Evolutionary conservation across 2,888 invertebrate species (phyloP).

Genomic region (Drosophila mettleri): DNA sequence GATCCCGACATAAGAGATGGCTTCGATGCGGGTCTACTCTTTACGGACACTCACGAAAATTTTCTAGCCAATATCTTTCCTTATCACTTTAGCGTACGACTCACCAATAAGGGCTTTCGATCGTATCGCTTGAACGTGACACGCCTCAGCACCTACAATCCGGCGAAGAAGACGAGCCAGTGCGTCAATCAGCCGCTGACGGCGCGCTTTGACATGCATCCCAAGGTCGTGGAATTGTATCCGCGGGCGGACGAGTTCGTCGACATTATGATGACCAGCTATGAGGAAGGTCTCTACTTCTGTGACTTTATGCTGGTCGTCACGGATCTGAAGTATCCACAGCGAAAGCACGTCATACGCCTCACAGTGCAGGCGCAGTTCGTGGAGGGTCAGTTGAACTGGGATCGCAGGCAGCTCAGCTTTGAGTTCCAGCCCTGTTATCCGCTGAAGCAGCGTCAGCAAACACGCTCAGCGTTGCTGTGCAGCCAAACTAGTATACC

Average conservation of each 20-base stretch:
- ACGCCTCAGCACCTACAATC: conserved; percentile 55
- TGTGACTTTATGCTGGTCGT: conserved; percentile 72
- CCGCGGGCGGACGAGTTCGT: conserved; percentile 41
- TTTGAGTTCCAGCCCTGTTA: conserved; percentile 66
- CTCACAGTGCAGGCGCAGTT: conserved; percentile 61
- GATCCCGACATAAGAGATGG: conserved; percentile 72
- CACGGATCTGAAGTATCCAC: conserved; percentile 62
- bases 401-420: conserved; percentile 63
- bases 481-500: conserved; percentile 31
- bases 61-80: conserved; percentile 46
- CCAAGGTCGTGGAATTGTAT: conserved; percentile 59
- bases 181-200: conserved; percentile 48
- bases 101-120: conserved; percentile 73
- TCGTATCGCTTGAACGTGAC: conserved; percentile 72
- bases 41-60: conserved; percentile 61
- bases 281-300: conserved; percentile 50
- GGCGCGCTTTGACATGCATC: conserved; percentile 66
- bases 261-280: conserved; percentile 63
- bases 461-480: conserved; percentile 43
- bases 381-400: conserved; percentile 58
- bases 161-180: neutral
- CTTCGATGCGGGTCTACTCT: conserved; percentile 69
- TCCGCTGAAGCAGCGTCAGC: conserved; percentile 53
- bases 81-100: conserved; percentile 56
- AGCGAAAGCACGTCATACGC: conserved; percentile 63